These are phyloP conservation scores for Sakesphorus luctuosus DNA, from an alignment of 2,113 vertebrate genomes.

Conservation along the genomic window DNA sequence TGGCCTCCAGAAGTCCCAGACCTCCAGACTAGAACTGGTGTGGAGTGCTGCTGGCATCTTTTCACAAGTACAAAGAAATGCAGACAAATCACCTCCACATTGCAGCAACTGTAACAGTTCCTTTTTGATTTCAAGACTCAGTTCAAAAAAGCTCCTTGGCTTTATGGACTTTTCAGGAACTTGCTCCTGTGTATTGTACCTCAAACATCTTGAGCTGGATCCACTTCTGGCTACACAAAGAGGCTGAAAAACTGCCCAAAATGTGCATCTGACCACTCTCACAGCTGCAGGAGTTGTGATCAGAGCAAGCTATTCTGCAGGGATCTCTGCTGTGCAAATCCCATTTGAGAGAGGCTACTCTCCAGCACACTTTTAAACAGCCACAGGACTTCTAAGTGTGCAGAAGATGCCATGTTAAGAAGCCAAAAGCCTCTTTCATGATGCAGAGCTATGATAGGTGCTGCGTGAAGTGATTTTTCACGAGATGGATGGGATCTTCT, in stretches of 20 bases:
- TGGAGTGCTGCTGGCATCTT: neutral
- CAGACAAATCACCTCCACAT: neutral
- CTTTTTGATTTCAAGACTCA: conserved; percentile 15
- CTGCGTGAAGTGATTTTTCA: neutral
- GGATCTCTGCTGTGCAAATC: neutral
- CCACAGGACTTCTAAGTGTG: neutral
- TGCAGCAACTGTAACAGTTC: conserved; percentile 10
- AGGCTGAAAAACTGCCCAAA: neutral
- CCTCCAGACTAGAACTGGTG: conserved; percentile 20
- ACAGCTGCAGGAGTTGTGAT: neutral
- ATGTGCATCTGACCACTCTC: neutral
- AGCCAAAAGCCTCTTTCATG: neutral
- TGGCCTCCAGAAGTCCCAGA: conserved; percentile 52
- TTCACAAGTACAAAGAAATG: conserved; percentile 4
- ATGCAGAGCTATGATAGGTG: accelerated
- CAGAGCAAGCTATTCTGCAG: neutral
- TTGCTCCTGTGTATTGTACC: neutral
- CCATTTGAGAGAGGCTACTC: neutral
- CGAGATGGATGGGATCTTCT: neutral
- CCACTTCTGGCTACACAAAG: neutral
- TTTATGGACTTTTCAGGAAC: neutral
- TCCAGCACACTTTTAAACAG: neutral
- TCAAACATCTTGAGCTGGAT: neutral
- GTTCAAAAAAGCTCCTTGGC: neutral
- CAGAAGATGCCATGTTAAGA: neutral